A percentile compares a stretch with the other conserved stretches of the same genome.
phyloP scores from a whole-genome alignment of 35 echinoderm and acorn worm species.

The Stichopus chloronotus region DNA sequence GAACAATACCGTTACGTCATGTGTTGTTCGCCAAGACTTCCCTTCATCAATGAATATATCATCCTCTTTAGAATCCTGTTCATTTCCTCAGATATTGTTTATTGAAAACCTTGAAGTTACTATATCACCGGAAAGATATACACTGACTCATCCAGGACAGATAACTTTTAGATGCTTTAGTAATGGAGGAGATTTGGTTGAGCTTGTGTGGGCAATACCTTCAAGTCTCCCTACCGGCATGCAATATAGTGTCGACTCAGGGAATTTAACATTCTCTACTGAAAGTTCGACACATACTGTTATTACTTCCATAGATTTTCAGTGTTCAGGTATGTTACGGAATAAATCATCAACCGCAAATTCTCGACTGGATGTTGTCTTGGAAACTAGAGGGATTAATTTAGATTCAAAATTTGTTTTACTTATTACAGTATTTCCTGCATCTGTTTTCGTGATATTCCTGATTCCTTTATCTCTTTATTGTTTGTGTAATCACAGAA shows the following conservation, averaged over 20 bases:
- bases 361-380: neutral
- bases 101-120: neutral
- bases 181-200: neutral
- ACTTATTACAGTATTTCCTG: neutral
- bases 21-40: neutral
- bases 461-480: neutral
- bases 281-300: neutral
- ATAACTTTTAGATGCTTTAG: neutral
- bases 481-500: neutral
- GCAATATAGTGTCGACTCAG: neutral
- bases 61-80: neutral
- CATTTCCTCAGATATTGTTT: neutral
- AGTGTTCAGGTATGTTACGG: neutral
- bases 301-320: neutral
- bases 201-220: neutral
- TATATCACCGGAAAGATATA: neutral
- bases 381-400: neutral
- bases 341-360: neutral
- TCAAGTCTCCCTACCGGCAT: neutral
- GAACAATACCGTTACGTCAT: neutral
- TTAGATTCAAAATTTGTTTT: neutral
- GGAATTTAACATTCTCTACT: neutral
- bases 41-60: neutral
- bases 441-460: neutral
- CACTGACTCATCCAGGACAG: neutral